These are phyloP conservation scores for Lamellibrachia luymesi DNA, from an alignment of 1,140 invertebrate genomes.

Conservation along the genomic window DNA sequence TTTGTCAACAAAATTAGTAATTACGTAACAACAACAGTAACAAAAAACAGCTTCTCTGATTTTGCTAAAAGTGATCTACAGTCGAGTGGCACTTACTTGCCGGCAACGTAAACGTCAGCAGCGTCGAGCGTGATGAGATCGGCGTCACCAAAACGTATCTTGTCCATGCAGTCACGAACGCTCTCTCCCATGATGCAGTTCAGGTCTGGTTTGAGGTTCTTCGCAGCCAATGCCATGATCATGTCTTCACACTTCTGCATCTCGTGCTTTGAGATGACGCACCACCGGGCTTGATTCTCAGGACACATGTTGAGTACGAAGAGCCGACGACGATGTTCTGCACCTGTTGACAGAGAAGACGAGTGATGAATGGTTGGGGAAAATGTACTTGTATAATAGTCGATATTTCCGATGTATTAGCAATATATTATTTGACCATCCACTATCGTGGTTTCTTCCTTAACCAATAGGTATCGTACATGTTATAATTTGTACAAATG, in stretches of 20 bases:
- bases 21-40: too few species aligned
- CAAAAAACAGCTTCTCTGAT: too few species aligned
- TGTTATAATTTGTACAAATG: too few species aligned
- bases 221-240: constrained; percentile 80
- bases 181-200: constrained; percentile 81
- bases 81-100: constrained; percentile 40
- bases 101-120: constrained; percentile 55
- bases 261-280: constrained; percentile 87
- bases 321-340: constrained; percentile 38
- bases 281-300: constrained; percentile 56
- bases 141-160: constrained; percentile 68
- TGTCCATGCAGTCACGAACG: constrained; percentile 86
- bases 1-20: too few species aligned
- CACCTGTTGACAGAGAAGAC: constrained; percentile 32
- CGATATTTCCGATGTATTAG: too few species aligned
- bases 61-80: background rate
- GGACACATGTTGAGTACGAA: constrained; percentile 49
- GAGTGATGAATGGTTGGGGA: too few species aligned
- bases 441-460: too few species aligned
- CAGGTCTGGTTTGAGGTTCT: constrained; percentile 86
- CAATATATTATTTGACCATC: too few species aligned
- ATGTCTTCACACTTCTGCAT: constrained; percentile 91
- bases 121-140: constrained; percentile 56
- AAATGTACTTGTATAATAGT: too few species aligned
- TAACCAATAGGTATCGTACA: too few species aligned